phyloP scores from a whole-genome alignment of 1,140 invertebrate genomes.

The Linepithema humile region DNA sequence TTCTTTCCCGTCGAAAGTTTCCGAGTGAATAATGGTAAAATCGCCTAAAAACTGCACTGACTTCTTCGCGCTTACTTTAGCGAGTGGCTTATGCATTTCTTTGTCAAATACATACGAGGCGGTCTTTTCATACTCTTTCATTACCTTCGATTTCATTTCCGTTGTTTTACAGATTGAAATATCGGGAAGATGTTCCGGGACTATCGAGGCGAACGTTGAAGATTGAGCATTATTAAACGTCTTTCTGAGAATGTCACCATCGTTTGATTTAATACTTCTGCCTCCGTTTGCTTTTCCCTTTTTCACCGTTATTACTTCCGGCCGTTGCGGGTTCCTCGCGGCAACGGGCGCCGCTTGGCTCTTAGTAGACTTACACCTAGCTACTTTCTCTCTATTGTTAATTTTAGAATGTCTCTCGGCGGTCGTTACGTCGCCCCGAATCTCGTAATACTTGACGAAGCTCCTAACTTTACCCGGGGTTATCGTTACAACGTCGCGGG shows the following conservation, averaged over 20 bases:
- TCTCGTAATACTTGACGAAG: constrained; percentile 81
- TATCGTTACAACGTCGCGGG: constrained; percentile 76
- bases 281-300: not conserved
- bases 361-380: not conserved
- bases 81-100: not conserved
- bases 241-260: not conserved
- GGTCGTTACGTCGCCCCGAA: constrained; percentile 71
- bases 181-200: not conserved
- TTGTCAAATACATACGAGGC: not conserved
- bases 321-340: constrained; percentile 13
- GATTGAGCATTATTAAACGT: not conserved
- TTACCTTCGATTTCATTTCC: not conserved
- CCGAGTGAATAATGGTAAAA: constrained; percentile 66
- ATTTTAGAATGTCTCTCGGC: constrained; percentile 68
- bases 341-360: constrained; percentile 21
- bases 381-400: constrained; percentile 66
- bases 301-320: constrained; percentile 27
- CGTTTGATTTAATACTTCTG: constrained; percentile 3
- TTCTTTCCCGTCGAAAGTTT: constrained; percentile 23
- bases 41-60: constrained; percentile 78
- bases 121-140: not conserved
- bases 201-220: constrained; percentile 3
- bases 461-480: constrained; percentile 81
- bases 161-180: not conserved
- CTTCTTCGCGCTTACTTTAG: constrained; percentile 67